These are phyloP conservation scores for Bettongia penicillata DNA, from an alignment of 2,113 vertebrate genomes.

Conservation along the genomic window DNA sequence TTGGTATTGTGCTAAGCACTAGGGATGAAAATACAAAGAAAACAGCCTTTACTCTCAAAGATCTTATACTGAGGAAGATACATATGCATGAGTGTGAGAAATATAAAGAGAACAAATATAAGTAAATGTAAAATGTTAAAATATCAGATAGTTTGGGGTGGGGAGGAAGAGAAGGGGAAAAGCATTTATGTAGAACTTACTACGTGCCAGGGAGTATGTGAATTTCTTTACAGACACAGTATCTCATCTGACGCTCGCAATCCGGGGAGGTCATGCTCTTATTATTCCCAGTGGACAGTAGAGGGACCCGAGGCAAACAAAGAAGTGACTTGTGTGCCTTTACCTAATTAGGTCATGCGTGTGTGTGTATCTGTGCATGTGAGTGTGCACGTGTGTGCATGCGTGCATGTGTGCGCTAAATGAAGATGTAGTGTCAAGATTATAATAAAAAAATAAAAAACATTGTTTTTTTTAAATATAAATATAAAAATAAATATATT, in stretches of 20 bases:
- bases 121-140: not conserved
- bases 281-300: not conserved
- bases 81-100: not conserved
- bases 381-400: too few relatives aligned
- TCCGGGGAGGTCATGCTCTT: not conserved
- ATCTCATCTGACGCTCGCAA: not conserved
- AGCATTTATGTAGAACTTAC: not conserved
- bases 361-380: too few relatives aligned
- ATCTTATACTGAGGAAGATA: not conserved
- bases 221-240: not conserved
- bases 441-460: too few relatives aligned
- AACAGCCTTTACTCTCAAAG: not conserved
- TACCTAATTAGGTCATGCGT: too few relatives aligned
- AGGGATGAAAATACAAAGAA: not conserved
- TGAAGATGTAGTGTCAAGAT: too few relatives aligned
- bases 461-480: too few relatives aligned
- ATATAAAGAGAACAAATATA: not conserved
- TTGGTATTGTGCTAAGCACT: not conserved
- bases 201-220: not conserved
- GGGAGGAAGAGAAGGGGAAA: not conserved
- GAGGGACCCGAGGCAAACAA: not conserved
- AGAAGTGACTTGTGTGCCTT: not conserved
- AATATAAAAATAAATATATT: too few relatives aligned
- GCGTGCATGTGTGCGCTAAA: too few relatives aligned
- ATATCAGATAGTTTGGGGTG: not conserved